These are phyloP conservation scores for Chalcosyrphus nemorum DNA, from an alignment of 2,888 invertebrate species.

Conservation along the genomic window DNA sequence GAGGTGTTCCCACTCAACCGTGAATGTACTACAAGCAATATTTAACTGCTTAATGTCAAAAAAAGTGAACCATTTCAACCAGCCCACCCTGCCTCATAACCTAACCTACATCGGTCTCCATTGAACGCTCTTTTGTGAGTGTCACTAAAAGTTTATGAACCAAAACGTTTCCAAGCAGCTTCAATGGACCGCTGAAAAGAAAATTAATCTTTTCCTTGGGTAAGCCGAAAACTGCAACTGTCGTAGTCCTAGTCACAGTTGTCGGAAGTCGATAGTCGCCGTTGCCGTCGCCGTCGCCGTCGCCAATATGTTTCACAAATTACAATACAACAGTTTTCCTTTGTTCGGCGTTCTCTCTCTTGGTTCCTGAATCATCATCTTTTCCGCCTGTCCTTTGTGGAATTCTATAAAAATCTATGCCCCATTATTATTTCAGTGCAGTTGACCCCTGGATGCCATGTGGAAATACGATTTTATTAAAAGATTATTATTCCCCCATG, in stretches of 20 bases:
- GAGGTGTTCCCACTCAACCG: too few relatives aligned
- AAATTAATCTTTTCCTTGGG: slow-evolving; percentile 11
- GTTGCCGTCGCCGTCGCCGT: not conserved
- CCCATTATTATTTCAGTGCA: slow-evolving; percentile 6
- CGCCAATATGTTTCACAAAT: slow-evolving; percentile 10
- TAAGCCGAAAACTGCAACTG: slow-evolving; percentile 6
- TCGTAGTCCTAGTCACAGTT: not conserved
- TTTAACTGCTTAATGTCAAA: not conserved
- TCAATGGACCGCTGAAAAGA: slow-evolving; percentile 17
- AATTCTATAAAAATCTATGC: slow-evolving; percentile 4
- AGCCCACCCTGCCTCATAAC: not conserved
- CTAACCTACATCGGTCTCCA: not conserved
- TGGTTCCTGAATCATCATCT: slow-evolving; percentile 14
- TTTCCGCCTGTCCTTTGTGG: not conserved
- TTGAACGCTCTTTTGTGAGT: not conserved
- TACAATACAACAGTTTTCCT: not conserved
- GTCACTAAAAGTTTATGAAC: slow-evolving; percentile 9
- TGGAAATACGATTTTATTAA: slow-evolving; percentile 22
- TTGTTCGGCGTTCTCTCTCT: not conserved
- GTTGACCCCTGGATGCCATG: not conserved
- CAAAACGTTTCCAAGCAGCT: not conserved
- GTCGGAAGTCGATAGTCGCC: not conserved
- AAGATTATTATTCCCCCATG: slow-evolving; percentile 21
- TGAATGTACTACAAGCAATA: not conserved
- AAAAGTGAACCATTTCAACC: not conserved